Base-by-base conservation (phyloP, 2,888 invertebrate species). In the Nomada fucata region DNA sequence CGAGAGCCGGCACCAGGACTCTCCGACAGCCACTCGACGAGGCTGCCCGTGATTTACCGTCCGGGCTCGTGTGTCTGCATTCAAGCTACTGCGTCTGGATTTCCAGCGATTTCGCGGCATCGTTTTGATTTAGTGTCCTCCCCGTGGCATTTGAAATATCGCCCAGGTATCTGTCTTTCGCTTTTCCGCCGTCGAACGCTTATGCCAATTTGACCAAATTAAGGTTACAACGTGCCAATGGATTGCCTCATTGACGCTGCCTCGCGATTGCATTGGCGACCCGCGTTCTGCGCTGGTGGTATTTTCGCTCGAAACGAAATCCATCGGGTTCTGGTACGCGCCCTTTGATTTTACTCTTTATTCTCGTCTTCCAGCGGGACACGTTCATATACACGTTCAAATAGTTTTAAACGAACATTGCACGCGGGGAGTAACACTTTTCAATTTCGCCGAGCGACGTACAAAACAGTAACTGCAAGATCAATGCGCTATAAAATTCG, bases 21-120 rank as follows among this genome's bases (percentile, higher is more conserved):
- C 88, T 86, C 88, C 88, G 88, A 88, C 88, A 88, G 89, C 87
- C 87, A 88, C 89, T 88, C 88, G 89, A 88, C 88, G 89, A 87
- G 84, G 77, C 84, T 87, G 77, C 47, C 81, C 85, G 83, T 88
- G 87, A 88, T 88, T 88, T 88, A 88, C 88, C 76, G 88, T 87
- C 83, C 76, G 78, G 85, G 72, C 82, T 83, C 86, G 85, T 79
- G 84, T 83, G 82, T 87, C 87, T 85, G 87, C 85, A 79, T 85
- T 85, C 87, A 81, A 84, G 81, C 87, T 69, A 76, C 79, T 82
- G 82, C 83, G 85, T 86, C 87, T 86, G 88, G 88, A 88, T 88
- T 88, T 87, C 78, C 88, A 78, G 76, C 87, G 88, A 88, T 88
- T 88, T 75, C 88, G 87, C 80, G 88, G 87, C 88, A 81, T 82